These are phyloP conservation scores for Celastrina argiolus DNA, from an alignment of 2,888 invertebrate genomes.

Conservation along the genomic window DNA sequence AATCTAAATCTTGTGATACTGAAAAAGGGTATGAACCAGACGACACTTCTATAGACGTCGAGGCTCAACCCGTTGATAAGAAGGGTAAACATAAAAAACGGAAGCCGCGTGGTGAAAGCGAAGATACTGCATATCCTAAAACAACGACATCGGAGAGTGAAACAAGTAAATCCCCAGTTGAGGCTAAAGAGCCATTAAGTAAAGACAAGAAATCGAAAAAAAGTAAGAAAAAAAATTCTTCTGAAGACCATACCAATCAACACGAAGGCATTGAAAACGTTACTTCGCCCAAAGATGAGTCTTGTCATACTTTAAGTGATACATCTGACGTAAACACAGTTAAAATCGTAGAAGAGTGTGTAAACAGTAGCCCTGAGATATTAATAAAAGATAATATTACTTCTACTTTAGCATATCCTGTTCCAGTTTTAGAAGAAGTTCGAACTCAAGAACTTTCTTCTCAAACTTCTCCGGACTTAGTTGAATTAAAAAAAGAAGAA, in stretches of 20 bases:
- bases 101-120: slow-evolving; percentile 54
- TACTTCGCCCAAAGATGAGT: slow-evolving; percentile 77
- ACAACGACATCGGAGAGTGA: slow-evolving; percentile 61
- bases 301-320: slow-evolving; percentile 78
- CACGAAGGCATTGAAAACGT: slow-evolving; percentile 71
- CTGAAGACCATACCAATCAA: slow-evolving; percentile 58
- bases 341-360: slow-evolving; percentile 82
- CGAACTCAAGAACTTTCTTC: slow-evolving; percentile 74
- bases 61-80: slow-evolving; percentile 53
- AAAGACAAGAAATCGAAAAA: slow-evolving; percentile 67
- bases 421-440: slow-evolving; percentile 79
- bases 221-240: slow-evolving; percentile 66
- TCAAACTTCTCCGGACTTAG: slow-evolving; percentile 79
- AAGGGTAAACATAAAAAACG: slow-evolving; percentile 76
- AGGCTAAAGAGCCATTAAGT: slow-evolving; percentile 43
- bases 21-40: slow-evolving; percentile 84
- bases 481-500: slow-evolving; percentile 58
- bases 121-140: slow-evolving; percentile 63
- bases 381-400: slow-evolving; percentile 60
- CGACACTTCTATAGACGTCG: slow-evolving; percentile 72
- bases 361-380: slow-evolving; percentile 73
- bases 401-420: slow-evolving; percentile 75
- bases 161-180: slow-evolving; percentile 48
- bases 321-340: slow-evolving; percentile 78
- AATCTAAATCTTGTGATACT: slow-evolving; percentile 50